A percentile compares a stretch with the other conserved stretches of the same genome.
Evolutionary conservation across 2,888 invertebrate species (phyloP).

Genomic region (Orchesella flavescens): DNA sequence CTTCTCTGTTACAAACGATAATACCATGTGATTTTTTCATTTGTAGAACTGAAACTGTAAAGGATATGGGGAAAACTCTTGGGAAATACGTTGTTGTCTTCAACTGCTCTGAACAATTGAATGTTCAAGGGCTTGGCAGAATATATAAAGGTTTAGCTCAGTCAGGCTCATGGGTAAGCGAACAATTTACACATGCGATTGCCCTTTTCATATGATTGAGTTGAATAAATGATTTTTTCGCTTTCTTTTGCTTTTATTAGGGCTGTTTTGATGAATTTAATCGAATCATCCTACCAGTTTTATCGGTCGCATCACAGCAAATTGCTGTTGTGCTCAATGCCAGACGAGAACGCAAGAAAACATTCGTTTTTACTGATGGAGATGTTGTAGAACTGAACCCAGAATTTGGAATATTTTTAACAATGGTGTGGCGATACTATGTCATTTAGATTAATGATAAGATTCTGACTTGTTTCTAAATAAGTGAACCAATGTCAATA

Average conservation of each 20-base stretch:
- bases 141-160: slow-evolving; percentile 90
- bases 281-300: slow-evolving; percentile 77
- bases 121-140: slow-evolving; percentile 94
- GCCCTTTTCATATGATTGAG: background rate
- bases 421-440: slow-evolving; percentile 84
- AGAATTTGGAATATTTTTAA: slow-evolving; percentile 97
- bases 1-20: background rate
- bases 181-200: background rate
- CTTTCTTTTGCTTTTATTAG: slow-evolving; percentile 73
- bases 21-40: slow-evolving; percentile 1
- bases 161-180: slow-evolving; percentile 89
- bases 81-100: slow-evolving; percentile 88
- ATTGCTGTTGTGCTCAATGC: slow-evolving; percentile 90
- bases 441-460: slow-evolving; percentile 4
- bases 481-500: too few relatives aligned
- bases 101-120: slow-evolving; percentile 88
- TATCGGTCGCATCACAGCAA: slow-evolving; percentile 96
- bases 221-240: background rate
- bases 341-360: slow-evolving; percentile 93
- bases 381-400: slow-evolving; percentile 93
- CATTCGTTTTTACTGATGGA: slow-evolving; percentile 94
- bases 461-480: too few relatives aligned
- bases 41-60: slow-evolving; percentile 93
- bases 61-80: slow-evolving; percentile 94
- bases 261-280: slow-evolving; percentile 93